Evolutionary conservation across 2,113 vertebrate genomes (phyloP).

Genomic region (Tursiops truncatus): DNA sequence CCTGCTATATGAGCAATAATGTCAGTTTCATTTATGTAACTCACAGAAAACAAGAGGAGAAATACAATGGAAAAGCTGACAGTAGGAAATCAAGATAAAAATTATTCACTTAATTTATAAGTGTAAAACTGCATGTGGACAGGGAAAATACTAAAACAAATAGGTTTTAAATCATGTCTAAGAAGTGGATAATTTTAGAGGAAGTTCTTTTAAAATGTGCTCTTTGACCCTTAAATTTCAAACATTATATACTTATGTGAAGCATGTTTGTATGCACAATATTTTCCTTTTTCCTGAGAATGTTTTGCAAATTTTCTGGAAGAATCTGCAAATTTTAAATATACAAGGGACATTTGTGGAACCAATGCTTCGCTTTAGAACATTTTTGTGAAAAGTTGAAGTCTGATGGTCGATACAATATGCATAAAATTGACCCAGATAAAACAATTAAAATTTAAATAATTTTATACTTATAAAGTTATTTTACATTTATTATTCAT

Average conservation of each 20-base stretch:
- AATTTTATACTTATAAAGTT: not conserved
- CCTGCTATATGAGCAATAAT: slow-evolving; percentile 94
- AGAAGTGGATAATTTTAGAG: slow-evolving; percentile 3
- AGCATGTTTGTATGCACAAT: not conserved
- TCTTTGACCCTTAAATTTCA: slow-evolving; percentile 34
- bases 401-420: not conserved
- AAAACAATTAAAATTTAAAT: not conserved
- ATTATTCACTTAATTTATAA: slow-evolving; percentile 65
- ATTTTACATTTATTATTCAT: slow-evolving; percentile 30
- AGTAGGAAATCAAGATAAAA: slow-evolving; percentile 63
- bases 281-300: slow-evolving; percentile 56
- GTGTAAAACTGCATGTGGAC: not conserved
- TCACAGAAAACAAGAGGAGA: slow-evolving; percentile 82
- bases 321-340: slow-evolving; percentile 32
- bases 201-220: not conserved
- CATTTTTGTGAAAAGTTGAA: not conserved
- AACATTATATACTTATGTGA: not conserved
- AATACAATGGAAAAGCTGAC: slow-evolving; percentile 78
- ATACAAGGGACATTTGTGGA: not conserved
- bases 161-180: slow-evolving; percentile 38
- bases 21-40: slow-evolving; percentile 93
- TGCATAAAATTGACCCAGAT: not conserved
- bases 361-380: not conserved
- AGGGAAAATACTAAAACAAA: slow-evolving; percentile 47
- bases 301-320: not conserved